These are phyloP conservation scores for Mungos mungo DNA, from an alignment of 2,113 vertebrate species.

Conservation along the genomic window DNA sequence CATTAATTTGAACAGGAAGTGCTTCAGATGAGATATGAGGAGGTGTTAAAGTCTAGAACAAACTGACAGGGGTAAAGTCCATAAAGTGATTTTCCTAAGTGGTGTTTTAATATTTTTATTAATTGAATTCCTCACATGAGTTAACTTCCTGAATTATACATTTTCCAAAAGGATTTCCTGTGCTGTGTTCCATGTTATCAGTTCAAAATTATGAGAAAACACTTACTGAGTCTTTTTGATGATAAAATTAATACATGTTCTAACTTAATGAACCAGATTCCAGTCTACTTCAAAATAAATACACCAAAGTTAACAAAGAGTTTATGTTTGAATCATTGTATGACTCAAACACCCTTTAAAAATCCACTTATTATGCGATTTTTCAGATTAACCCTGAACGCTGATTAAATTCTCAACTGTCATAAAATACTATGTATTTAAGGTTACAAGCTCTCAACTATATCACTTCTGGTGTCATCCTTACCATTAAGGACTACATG, in stretches of 20 bases:
- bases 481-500: background rate
- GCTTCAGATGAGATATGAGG: background rate
- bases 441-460: background rate
- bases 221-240: background rate
- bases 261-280: background rate
- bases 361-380: background rate
- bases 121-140: background rate
- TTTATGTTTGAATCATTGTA: background rate
- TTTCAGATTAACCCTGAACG: background rate
- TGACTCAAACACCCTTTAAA: background rate
- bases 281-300: background rate
- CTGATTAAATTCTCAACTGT: background rate
- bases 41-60: background rate
- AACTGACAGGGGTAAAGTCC: background rate
- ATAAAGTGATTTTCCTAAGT: background rate
- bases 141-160: constrained; percentile 4
- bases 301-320: background rate
- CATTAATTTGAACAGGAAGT: background rate
- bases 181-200: background rate
- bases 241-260: background rate
- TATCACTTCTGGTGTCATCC: background rate
- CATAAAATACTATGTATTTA: background rate
- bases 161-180: background rate
- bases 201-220: constrained; percentile 1
- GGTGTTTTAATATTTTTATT: constrained; percentile 25